Conservation (phyloP, 2,113 vertebrate species). For the pig (Sus scrofa) region T2T-Sscrofa CM000812.6:258268501-258269000, state of each 20-base stretch:
- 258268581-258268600: neutral
- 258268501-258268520: neutral
- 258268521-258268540: neutral
- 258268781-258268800: neutral
- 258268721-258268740: neutral
- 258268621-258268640: neutral
- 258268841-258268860: neutral
- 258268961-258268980: neutral
- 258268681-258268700: neutral
- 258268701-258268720: neutral
- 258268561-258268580: neutral
- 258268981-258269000: neutral
- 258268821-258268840: neutral
- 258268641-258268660: neutral
- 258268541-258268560: neutral
- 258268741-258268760: neutral
- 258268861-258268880: neutral
- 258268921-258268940: neutral
- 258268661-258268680: neutral
- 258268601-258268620: neutral
- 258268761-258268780: neutral
- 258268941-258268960: neutral
- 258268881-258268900: neutral
- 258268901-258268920: neutral
- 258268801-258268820: neutral